Percentiles rank a stretch among this genome's conserved stretches.
These are phyloP conservation scores for Drosophila subquinaria DNA, from an alignment of 2,888 invertebrate species.

Conservation along the genomic window DNA sequence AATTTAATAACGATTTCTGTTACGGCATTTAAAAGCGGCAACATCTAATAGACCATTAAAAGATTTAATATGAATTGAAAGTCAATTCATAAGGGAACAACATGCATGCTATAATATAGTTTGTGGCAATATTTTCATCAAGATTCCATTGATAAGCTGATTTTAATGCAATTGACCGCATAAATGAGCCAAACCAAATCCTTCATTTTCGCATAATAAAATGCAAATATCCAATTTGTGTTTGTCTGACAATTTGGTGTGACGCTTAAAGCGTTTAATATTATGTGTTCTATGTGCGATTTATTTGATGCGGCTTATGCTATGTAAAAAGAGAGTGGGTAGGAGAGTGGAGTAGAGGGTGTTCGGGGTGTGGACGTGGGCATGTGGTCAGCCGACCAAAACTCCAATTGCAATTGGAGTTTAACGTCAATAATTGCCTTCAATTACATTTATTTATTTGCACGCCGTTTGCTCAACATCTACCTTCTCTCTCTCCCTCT, in stretches of 20 bases:
- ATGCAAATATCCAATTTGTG: constrained; percentile 59
- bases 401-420: constrained; percentile 65
- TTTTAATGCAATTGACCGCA: constrained; percentile 27
- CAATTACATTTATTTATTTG: constrained; percentile 82
- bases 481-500: neutral
- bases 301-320: constrained; percentile 40
- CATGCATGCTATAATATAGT: neutral
- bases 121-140: neutral
- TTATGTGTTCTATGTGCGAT: constrained; percentile 34
- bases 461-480: constrained; percentile 51
- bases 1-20: constrained; percentile 36
- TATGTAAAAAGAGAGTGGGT: neutral
- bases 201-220: constrained; percentile 43
- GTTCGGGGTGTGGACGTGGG: constrained; percentile 27
- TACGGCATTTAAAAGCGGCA: constrained; percentile 21
- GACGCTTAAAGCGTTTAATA: constrained; percentile 53
- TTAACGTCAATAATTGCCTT: constrained; percentile 80
- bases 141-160: constrained; percentile 7
- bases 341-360: neutral
- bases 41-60: constrained; percentile 40
- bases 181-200: constrained; percentile 34
- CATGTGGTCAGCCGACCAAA: constrained; percentile 49
- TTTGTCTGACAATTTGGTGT: constrained; percentile 37
- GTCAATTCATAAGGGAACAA: neutral
- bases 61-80: constrained; percentile 4